Evolutionary conservation across 2,113 vertebrate species (phyloP), one percentile per base, ranked within the genome.

Genomic region (Colinus virginianus): DNA sequence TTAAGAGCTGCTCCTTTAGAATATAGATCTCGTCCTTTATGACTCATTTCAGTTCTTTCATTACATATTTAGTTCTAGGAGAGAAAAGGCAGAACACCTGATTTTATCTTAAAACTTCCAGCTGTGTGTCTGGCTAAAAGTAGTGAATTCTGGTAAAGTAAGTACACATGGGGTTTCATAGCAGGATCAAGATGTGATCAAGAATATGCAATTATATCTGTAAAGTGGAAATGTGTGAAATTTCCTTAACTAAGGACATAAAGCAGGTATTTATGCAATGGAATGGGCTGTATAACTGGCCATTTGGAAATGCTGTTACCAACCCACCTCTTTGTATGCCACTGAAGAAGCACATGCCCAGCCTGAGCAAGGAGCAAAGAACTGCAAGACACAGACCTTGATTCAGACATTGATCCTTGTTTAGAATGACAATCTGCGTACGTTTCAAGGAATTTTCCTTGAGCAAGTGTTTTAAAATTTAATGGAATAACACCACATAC

Each of bases 21-120:
- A 79, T 6, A 63, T 32, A 68, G 26, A 83, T 55, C 68, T 88
- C 69, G 13, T 75, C 40, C 84, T 92, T 87, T 91, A 75, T 75
- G 84, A 95, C 71, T 94, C 93, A 86, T 34, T 90, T 56, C 71
- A 80, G 55, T 43, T 83, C 61, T 90, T 88, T 83, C 51, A 85
- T 85, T 7, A 0, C n/a, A 34, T 22, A 9, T 70, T 63, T 42
- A 67, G 58, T 67, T 45, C 42, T 5, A 74, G 71, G 77, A 74
- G n/a, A 7, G 45, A 91, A 53, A 77, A 87, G 16, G 38, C 45
- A 81, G 51, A 90, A 42, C 32, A 71, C 18, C 42, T 56, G 19
- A 67, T 86, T 87, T 86, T 56, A 8, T 66, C 68, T 76, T 21
- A 1, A 1, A 58, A 18, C 49, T 92, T 93, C 13, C 17, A 61